Percentiles rank a stretch among this genome's conserved stretches.
phyloP scores from a whole-genome alignment of 1,140 invertebrate genomes.

The Paraescarpia echinospica region DNA sequence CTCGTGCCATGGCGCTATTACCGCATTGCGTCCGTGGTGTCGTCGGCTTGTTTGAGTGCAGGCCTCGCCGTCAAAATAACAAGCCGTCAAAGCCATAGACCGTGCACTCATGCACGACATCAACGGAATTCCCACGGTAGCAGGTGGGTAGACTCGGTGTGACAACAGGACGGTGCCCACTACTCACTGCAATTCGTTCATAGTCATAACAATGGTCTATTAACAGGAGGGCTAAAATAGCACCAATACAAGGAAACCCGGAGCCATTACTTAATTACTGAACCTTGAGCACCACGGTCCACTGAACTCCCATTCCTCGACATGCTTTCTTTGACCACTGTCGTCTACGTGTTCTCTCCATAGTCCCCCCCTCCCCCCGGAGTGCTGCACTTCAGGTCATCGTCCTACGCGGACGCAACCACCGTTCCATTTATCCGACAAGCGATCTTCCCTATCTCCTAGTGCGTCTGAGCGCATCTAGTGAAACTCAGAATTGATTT shows the following conservation, averaged over 20 bases:
- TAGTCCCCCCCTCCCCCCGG: background rate
- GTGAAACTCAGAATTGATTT: background rate
- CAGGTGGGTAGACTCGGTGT: background rate
- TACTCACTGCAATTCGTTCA: background rate
- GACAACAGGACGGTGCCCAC: background rate
- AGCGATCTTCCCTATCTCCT: background rate
- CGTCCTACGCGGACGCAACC: background rate
- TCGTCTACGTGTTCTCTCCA: background rate
- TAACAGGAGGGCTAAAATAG: background rate
- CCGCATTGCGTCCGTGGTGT: background rate
- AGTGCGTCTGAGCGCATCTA: background rate
- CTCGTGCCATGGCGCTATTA: background rate
- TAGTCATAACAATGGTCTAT: background rate
- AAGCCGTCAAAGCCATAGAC: background rate
- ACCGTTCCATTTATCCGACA: background rate
- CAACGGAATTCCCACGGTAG: background rate
- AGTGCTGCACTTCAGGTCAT: background rate
- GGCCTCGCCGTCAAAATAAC: background rate
- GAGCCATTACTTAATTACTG: background rate
- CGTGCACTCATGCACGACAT: background rate
- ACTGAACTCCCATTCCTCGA: background rate
- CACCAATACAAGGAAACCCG: background rate
- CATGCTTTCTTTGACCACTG: background rate
- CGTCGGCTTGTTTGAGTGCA: background rate
- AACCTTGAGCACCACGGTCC: background rate